Conservation (phyloP, 2,888 invertebrate genomes). For the Fragum sueziense region DNA sequence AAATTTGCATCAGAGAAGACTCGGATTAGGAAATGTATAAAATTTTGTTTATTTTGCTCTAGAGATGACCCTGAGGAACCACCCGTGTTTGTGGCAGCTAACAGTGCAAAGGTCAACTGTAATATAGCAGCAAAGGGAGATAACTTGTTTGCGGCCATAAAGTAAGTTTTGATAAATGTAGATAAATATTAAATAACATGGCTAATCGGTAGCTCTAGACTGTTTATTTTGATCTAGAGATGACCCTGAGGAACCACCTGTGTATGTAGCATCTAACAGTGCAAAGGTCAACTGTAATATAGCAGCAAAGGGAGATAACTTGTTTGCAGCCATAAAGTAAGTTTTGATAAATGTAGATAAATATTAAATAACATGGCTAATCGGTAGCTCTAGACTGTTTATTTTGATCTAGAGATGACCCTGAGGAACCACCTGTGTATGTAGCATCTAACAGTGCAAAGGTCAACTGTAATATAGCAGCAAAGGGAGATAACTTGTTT, state of each 20-base stretch:
- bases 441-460: constrained; percentile 89
- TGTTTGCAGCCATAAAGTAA: constrained; percentile 91
- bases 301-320: too few relatives aligned
- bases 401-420: constrained; percentile 89
- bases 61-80: constrained; percentile 89
- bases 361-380: too few relatives aligned
- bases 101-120: constrained; percentile 88
- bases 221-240: too few relatives aligned
- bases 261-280: constrained; percentile 90
- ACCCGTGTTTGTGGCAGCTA: constrained; percentile 91
- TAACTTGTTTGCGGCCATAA: constrained; percentile 91
- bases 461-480: constrained; percentile 87
- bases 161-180: too few relatives aligned
- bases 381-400: too few relatives aligned
- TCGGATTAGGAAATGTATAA: too few relatives aligned
- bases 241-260: constrained; percentile 88
- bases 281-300: constrained; percentile 87
- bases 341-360: too few relatives aligned
- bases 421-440: constrained; percentile 88
- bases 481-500: constrained; percentile 93
- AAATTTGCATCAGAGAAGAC: too few relatives aligned
- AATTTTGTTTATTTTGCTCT: constrained; percentile 18
- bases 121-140: too few relatives aligned
- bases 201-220: too few relatives aligned
- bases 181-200: too few relatives aligned